Evolutionary conservation across 1,140 invertebrate species (phyloP), one percentile per base, ranked within the genome.

Genomic region (Diabrotica undecimpunctata): DNA sequence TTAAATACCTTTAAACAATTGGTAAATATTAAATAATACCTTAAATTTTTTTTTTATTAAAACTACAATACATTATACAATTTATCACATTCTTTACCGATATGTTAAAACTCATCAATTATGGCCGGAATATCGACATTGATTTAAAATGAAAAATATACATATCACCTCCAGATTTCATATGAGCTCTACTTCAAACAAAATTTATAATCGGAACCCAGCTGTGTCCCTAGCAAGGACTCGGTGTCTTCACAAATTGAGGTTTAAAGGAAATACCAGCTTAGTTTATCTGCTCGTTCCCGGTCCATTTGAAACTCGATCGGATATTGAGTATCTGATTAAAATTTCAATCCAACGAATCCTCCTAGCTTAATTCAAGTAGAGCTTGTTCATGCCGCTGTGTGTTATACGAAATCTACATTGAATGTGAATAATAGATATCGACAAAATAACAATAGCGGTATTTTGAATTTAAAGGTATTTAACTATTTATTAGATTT

Each of bases 321-420:
- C 41, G 41, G 41, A 46, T 46, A 46, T 46, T n/a, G 41, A 46
- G 41, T n/a, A 46, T n/a, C 41, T 46, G 41, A 46, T 46, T 46
- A 46, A 46, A 46, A 46, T 46, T 46, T 46, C 41, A 46, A 46
- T 46, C 41, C 41, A 46, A 8, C n/a, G 8, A 46, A 46, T 46
- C 41, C 41, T 2, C 3, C n/a, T n/a, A 46, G n/a, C 41, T 46
- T n/a, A 46, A 6, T 46, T 8, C 41, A 4, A 46, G n/a, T 8
- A 46, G 41, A 46, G n/a, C n/a, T 46, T 25, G 25, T 25, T 25
- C 25, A 25, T 25, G 4, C 25, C 25, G 25, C 25, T 25, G 25
- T 25, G 25, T 25, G 25, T 4, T 25, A 25, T 25, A 25, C 1
- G 25, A 25, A 46, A 3, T 8, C 8, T 10, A 46, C n/a, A 46